Evolutionary conservation across 2,888 invertebrate species (phyloP).

Genomic region (Cantharis lateralis): DNA sequence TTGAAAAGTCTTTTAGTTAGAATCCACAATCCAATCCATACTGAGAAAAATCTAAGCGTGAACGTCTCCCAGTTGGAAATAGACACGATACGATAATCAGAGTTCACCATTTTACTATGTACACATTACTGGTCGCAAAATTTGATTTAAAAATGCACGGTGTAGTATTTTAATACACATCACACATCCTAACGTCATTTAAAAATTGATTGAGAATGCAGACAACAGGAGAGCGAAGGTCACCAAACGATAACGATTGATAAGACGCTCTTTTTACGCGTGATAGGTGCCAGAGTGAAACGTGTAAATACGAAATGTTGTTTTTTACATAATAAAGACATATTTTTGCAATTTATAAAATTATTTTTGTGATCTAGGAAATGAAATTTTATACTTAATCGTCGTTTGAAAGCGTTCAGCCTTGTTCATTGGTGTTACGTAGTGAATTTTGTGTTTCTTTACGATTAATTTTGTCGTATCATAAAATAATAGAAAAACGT

Average conservation of each 20-base stretch:
- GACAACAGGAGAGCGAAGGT: constrained; percentile 26
- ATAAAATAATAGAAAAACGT: not conserved
- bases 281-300: constrained; percentile 60
- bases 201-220: constrained; percentile 22
- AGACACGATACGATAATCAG: constrained; percentile 51
- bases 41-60: constrained; percentile 58
- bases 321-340: not conserved
- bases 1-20: constrained; percentile 56
- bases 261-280: constrained; percentile 1
- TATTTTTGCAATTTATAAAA: not conserved
- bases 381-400: not conserved
- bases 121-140: constrained; percentile 13
- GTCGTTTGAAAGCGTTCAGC: not conserved
- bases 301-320: not conserved
- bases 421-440: not conserved
- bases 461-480: too few species aligned
- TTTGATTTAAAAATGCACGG: constrained; percentile 2
- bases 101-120: constrained; percentile 18
- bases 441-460: not conserved
- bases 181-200: constrained; percentile 8
- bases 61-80: constrained; percentile 57
- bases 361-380: not conserved
- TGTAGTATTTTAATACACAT: constrained; percentile 5
- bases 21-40: constrained; percentile 60
- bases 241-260: constrained; percentile 20